Evolutionary conservation across 2,797 vertebrate species (phyloP).

Genomic region (Psittacula derbiana): DNA sequence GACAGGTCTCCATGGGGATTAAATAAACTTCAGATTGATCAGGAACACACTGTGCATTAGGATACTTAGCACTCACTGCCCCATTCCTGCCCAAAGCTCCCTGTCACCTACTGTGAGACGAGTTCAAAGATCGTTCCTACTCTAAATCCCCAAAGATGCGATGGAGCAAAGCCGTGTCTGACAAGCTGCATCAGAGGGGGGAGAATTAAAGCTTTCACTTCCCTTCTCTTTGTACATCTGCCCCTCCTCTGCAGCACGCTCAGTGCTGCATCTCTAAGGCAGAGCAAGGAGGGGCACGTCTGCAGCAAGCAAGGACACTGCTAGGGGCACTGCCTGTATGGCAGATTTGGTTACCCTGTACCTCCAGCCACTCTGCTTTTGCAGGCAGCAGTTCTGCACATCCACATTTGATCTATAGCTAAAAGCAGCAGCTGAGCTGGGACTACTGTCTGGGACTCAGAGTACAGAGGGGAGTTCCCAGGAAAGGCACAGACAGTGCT

Average conservation of each 20-base stretch:
- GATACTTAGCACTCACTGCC: not conserved
- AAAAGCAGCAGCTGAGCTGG: not conserved
- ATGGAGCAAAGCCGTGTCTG: not conserved
- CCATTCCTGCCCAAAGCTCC: not conserved
- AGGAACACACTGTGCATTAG: not conserved
- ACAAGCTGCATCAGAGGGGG: not conserved
- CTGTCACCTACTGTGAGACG: not conserved
- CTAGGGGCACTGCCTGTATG: not conserved
- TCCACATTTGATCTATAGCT: not conserved
- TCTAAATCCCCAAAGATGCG: not conserved
- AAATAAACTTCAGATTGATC: not conserved
- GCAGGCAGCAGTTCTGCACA: not conserved
- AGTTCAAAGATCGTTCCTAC: not conserved
- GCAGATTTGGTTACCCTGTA: not conserved
- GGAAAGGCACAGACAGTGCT: not conserved
- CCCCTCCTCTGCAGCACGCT: not conserved
- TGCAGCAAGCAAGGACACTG: not conserved
- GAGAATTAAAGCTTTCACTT: conserved; percentile 44
- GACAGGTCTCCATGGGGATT: not conserved
- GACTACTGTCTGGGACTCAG: not conserved
- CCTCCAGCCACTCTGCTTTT: not conserved
- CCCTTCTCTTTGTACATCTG: conserved; percentile 29
- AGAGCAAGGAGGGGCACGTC: not conserved
- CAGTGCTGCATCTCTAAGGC: not conserved
- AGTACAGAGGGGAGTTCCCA: not conserved